Conservation (phyloP, 1,140 invertebrate species). For the Microplitis demolitor region DNA sequence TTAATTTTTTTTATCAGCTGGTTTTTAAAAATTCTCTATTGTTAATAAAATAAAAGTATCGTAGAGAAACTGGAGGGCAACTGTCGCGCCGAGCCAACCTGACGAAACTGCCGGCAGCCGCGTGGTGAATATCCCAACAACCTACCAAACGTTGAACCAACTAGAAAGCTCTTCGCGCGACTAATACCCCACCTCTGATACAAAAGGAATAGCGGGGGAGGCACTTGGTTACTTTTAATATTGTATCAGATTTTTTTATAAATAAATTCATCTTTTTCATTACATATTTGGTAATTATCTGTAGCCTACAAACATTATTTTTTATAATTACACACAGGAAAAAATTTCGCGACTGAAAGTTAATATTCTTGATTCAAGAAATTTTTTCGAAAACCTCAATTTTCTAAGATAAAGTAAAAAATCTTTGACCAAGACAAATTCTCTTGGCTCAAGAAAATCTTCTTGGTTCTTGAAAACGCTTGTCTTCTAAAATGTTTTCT, state of each 20-base stretch:
- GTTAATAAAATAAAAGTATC: background rate
- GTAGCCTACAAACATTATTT: background rate
- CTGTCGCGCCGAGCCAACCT: conserved; percentile 18
- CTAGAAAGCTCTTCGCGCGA: conserved; percentile 16
- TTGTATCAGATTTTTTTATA: conserved; percentile 22
- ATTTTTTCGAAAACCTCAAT: no score
- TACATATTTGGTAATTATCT: no score
- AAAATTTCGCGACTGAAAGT: no score
- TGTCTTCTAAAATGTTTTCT: no score
- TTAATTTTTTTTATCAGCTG: background rate
- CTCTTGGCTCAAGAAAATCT: no score
- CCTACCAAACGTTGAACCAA: conserved; percentile 25
- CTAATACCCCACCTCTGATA: conserved; percentile 44
- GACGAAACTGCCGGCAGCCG: conserved; percentile 47
- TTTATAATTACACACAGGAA: background rate
- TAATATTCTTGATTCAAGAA: no score
- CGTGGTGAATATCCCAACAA: conserved; percentile 40
- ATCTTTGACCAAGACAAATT: no score
- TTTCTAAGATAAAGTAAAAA: no score
- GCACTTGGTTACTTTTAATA: conserved; percentile 46
- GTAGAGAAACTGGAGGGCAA: conserved; percentile 16
- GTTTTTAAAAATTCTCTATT: background rate
- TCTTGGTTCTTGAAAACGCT: no score
- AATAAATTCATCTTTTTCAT: conserved; percentile 1
- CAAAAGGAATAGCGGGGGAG: conserved; percentile 51